phyloP scores from a whole-genome alignment of 1,140 invertebrate species.

The Colletes latitarsis region DNA sequence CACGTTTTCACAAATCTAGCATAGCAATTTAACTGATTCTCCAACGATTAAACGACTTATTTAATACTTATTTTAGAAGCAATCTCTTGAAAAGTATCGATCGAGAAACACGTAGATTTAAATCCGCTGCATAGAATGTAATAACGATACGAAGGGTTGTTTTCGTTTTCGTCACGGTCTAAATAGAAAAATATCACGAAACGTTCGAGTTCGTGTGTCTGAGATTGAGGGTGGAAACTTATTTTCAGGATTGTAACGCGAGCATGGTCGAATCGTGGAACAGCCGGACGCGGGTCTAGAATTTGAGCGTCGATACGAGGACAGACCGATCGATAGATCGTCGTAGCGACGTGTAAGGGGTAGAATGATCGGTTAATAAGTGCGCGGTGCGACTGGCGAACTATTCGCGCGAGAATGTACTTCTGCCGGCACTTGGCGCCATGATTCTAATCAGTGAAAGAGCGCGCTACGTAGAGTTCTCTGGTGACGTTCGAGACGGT shows the following conservation, averaged over 20 bases:
- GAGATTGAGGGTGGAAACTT: conserved; percentile 28
- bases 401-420: conserved; percentile 40
- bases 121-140: no score
- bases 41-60: no score
- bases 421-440: conserved; percentile 27
- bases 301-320: conserved; percentile 25
- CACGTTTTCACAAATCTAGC: no score
- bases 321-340: not conserved
- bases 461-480: conserved; percentile 39
- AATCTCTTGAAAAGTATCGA: no score
- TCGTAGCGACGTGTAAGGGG: conserved; percentile 67
- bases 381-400: conserved; percentile 58
- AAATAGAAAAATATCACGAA: no score
- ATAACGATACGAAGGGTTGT: no score
- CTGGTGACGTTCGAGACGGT: conserved; percentile 49
- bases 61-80: no score
- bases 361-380: conserved; percentile 68
- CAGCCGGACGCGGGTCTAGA: conserved; percentile 12
- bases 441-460: conserved; percentile 51
- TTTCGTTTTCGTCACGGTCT: no score
- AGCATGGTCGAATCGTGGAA: conserved; percentile 45
- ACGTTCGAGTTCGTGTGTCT: not conserved
- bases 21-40: no score
- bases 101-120: no score
- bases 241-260: conserved; percentile 51